Conservation (phyloP, 2,113 vertebrate genomes). For the Aramus guarauna region DNA sequence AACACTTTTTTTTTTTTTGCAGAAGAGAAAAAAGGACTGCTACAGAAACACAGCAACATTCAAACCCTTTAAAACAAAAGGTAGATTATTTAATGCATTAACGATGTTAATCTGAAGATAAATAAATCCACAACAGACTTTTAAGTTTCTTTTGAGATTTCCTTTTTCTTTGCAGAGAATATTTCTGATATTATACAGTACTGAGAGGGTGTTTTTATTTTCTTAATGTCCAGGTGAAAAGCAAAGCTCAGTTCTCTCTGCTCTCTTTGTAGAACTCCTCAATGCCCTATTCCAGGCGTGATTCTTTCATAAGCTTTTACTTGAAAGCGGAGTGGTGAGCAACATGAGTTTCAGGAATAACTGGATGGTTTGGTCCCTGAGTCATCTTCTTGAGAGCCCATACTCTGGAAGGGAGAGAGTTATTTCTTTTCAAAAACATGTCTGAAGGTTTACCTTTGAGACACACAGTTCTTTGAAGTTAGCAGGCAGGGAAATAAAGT, state of each 20-base stretch:
- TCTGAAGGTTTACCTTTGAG: background rate
- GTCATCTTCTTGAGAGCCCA: constrained; percentile 98
- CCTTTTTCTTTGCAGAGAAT: constrained; percentile 74
- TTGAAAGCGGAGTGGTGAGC: constrained; percentile 60
- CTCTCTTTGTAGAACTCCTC: constrained; percentile 44
- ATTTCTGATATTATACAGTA: constrained; percentile 74
- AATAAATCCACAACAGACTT: constrained; percentile 82
- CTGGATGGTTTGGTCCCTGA: constrained; percentile 99
- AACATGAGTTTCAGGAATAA: constrained; percentile 88
- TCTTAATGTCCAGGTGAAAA: constrained; percentile 71
- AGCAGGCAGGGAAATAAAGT: background rate
- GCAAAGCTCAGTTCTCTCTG: constrained; percentile 68
- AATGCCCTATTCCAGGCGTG: constrained; percentile 54
- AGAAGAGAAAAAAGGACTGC: constrained; percentile 27
- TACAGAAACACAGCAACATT: constrained; percentile 72
- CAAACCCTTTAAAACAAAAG: constrained; percentile 78
- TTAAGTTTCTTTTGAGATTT: constrained; percentile 71
- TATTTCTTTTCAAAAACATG: background rate
- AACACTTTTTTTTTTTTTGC: background rate
- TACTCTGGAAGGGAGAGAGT: constrained; percentile 81
- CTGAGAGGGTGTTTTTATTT: constrained; percentile 71
- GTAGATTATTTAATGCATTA: constrained; percentile 80
- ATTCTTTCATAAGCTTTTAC: constrained; percentile 63
- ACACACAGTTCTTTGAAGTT: background rate
- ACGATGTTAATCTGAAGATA: constrained; percentile 79